Evolutionary conservation across 30 jellyfish, hydroid and myxozoan species (phyloP).

Genomic region (Catostylus mosaicus): DNA sequence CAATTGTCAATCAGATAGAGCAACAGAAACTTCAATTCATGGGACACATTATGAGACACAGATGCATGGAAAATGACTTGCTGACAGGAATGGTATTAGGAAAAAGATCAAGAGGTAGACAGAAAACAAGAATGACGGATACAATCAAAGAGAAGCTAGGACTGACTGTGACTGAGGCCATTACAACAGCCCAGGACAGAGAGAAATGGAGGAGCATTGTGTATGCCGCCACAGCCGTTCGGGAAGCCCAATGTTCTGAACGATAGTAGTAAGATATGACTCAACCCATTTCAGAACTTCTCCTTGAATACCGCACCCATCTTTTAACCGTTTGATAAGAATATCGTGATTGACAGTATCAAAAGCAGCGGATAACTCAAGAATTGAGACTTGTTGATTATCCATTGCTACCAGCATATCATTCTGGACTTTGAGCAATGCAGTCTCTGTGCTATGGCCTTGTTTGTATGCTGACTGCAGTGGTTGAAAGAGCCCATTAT

Average conservation of each 20-base stretch:
- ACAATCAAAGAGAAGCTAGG: too few species aligned
- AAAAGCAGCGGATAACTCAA: conserved; percentile 72
- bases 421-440: conserved; percentile 49
- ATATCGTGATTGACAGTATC: conserved; percentile 59
- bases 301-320: conserved; percentile 51
- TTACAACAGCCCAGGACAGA: too few species aligned
- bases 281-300: conserved; percentile 12
- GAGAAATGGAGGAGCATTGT: too few species aligned
- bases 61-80: conserved; percentile 13
- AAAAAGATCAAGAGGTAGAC: too few species aligned
- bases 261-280: conserved; percentile 2
- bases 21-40: too few species aligned
- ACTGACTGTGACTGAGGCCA: too few species aligned
- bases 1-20: conserved; percentile 7
- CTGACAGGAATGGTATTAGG: too few species aligned
- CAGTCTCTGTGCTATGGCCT: conserved; percentile 69
- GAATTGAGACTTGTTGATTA: conserved; percentile 61
- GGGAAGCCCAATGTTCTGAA: too few species aligned
- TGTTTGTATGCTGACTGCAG: conserved; percentile 65
- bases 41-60: too few species aligned
- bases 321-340: conserved; percentile 41
- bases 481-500: conserved; percentile 55
- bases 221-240: too few species aligned
- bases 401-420: conserved; percentile 64
- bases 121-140: too few species aligned